Evolutionary conservation across 2,797 vertebrate genomes (phyloP).

Genomic region (Phyllotis vaccarum): DNA sequence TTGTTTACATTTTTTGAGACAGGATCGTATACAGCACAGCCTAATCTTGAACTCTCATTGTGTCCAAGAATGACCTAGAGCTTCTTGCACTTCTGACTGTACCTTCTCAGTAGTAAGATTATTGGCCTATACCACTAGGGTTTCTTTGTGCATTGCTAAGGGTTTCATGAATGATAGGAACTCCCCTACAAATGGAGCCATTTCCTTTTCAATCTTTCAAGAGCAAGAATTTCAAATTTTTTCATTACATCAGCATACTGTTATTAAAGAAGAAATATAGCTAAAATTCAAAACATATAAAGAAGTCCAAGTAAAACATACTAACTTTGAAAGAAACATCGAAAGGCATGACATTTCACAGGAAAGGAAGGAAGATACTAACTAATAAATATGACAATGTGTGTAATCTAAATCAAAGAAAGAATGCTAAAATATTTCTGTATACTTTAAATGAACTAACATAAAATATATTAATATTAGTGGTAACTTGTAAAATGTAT

Average conservation of each 20-base stretch:
- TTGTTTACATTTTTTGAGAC: neutral
- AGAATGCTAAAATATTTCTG: neutral
- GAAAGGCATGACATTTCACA: neutral
- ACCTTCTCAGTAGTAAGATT: too few species aligned
- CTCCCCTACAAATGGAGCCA: neutral
- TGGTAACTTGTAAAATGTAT: neutral
- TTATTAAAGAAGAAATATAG: neutral
- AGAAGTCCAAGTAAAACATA: neutral
- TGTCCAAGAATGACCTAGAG: too few species aligned
- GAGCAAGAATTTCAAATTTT: neutral
- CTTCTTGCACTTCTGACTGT: too few species aligned
- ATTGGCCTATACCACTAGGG: too few species aligned
- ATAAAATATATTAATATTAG: neutral
- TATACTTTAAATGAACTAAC: neutral
- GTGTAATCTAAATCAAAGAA: conserved; percentile 15
- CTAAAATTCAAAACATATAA: neutral
- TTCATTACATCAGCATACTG: neutral
- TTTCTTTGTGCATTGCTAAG: neutral
- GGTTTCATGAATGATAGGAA: neutral
- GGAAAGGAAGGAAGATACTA: neutral
- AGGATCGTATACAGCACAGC: neutral
- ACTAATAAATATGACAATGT: neutral
- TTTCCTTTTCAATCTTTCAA: neutral
- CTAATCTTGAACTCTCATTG: too few species aligned
- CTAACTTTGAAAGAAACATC: too few species aligned